Percentiles rank a stretch among this genome's conserved stretches.
Evolutionary conservation across 1,140 invertebrate species (phyloP).

Genomic region (Venustaconcha ellipsiformis): DNA sequence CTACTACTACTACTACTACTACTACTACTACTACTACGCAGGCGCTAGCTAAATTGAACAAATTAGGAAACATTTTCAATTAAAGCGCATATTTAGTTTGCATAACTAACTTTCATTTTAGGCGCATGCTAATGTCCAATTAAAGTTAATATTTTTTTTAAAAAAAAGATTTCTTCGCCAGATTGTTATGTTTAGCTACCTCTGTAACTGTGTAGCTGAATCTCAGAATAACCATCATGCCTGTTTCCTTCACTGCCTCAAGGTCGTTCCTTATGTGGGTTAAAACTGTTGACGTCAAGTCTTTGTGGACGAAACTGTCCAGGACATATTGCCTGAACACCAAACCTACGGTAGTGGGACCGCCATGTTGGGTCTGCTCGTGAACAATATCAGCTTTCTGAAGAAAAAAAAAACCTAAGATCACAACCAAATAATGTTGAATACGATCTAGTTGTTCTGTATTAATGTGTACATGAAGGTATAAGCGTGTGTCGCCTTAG

Average conservation of each 20-base stretch:
- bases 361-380: too few relatives aligned
- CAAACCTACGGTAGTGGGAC: too few relatives aligned
- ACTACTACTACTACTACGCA: too few relatives aligned
- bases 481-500: too few relatives aligned
- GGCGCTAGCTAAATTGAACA: neutral
- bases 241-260: neutral
- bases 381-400: too few relatives aligned
- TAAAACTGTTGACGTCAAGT: neutral
- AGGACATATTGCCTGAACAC: too few relatives aligned
- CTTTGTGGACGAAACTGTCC: too few relatives aligned
- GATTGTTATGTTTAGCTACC: neutral
- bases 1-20: too few relatives aligned
- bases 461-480: too few relatives aligned
- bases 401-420: too few relatives aligned
- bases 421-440: too few relatives aligned
- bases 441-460: too few relatives aligned
- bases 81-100: neutral
- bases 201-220: conserved; percentile 29
- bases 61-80: neutral
- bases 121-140: neutral
- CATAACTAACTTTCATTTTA: neutral
- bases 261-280: conserved; percentile 24
- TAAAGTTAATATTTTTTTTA: neutral
- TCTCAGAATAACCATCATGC: conserved; percentile 18
- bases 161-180: neutral